These are phyloP conservation scores for Phocoena sinus DNA, from an alignment of 2,113 vertebrate species.

Conservation along the genomic window DNA sequence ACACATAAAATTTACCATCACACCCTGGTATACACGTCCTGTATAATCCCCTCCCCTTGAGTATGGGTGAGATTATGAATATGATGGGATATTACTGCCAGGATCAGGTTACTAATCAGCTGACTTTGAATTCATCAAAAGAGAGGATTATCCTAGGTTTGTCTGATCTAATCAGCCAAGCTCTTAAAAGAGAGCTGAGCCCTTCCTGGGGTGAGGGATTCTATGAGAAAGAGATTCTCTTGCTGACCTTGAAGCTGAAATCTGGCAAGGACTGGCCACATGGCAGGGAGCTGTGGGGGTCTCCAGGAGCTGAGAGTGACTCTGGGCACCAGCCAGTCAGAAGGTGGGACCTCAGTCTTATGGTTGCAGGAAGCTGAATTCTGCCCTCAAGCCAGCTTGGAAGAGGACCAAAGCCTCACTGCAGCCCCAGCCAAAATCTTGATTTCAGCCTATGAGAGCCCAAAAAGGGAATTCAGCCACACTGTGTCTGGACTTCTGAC, in stretches of 20 bases:
- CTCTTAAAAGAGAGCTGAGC: not conserved
- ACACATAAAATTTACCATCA: not conserved
- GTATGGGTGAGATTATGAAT: not conserved
- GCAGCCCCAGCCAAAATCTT: not conserved
- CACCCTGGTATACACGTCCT: not conserved
- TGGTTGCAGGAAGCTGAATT: not conserved
- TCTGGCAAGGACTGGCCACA: not conserved
- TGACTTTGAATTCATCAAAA: not conserved
- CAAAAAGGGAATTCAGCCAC: not conserved
- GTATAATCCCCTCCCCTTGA: not conserved
- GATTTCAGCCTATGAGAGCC: not conserved
- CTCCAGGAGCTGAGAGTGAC: not conserved
- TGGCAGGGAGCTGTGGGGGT: not conserved
- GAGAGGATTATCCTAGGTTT: not conserved
- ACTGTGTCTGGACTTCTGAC: not conserved
- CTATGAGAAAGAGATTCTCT: not conserved
- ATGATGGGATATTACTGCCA: not conserved
- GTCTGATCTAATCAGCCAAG: not conserved
- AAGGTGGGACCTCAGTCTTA: not conserved
- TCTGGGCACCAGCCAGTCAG: not conserved
- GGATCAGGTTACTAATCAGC: not conserved
- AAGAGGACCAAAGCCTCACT: not conserved
- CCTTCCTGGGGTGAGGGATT: not conserved
- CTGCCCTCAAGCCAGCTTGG: not conserved
- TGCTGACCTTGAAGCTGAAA: not conserved